Base-by-base conservation (phyloP, 2,888 invertebrate genomes). In the Formica aserva region DNA sequence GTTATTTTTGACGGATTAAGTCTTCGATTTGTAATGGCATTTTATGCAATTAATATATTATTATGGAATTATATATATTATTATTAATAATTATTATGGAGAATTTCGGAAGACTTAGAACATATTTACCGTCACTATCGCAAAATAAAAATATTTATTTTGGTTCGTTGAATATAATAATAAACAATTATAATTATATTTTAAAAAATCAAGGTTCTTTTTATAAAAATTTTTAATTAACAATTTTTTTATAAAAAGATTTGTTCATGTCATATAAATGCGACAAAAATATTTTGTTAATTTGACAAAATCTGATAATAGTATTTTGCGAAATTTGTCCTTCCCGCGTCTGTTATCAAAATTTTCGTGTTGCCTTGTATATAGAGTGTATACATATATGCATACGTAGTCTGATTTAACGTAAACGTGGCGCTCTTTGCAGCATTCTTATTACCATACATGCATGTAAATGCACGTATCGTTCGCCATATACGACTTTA, bases 401-500 rank as follows among this genome's bases (percentile, higher is more conserved):
- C 26, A 67, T 71, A 60, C n/a, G n/a, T 66, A 76, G 48, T 62
- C 75, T 55, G 57, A 13, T 9, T 38, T 13, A 75, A 71, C 69
- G n/a, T 57, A 69, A 77, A 57, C 22, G 84, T 85, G 77, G 82
- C 87, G 89, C 77, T 87, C 80, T 84, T 89, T 85, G 85, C 9
- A 69, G 83, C 83, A 66, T 83, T 89, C 86, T 84, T 82, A 87
- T 86, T 89, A 82, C 66, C 82, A 67, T 57, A 82, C 66, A 82
- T 82, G 84, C 80, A 85, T 89, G 88, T 66, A 88, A 89, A 89
- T 86, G 65, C 72, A 35, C 60, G 4, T 78, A 78, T 78, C 22
- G 60, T 8, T 72, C 45, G 62, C 48, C 74, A 41, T 63, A 38
- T 35, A 62, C 29, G 71, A 26, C 62, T 67, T 48, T 57, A 82